A percentile compares a stretch with the other conserved stretches of the same genome.
These are phyloP conservation scores for Bradypodion ventrale DNA, from an alignment of 2,797 vertebrate species.

Conservation along the genomic window DNA sequence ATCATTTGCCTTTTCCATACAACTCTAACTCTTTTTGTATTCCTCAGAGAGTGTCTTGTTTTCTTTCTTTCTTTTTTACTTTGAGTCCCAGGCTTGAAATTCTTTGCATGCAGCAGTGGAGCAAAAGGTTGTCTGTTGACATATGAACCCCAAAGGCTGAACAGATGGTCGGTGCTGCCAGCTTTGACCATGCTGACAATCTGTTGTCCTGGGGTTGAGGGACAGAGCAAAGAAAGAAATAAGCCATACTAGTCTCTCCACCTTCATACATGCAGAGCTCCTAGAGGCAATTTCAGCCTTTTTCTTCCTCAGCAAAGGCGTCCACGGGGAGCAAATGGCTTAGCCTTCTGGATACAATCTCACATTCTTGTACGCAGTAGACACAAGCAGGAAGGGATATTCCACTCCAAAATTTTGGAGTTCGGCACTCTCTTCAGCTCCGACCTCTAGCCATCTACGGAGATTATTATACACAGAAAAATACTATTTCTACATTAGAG, in stretches of 20 bases:
- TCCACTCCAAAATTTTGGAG: no score
- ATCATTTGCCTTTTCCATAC: not conserved
- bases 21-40: no score
- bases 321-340: not conserved
- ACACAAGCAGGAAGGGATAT: no score
- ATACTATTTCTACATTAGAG: not conserved
- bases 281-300: not conserved
- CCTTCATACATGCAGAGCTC: no score
- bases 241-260: not conserved
- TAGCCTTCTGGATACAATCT: not conserved
- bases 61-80: not conserved
- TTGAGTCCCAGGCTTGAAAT: not conserved
- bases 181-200: not conserved
- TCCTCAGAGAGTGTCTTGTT: not conserved
- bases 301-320: not conserved
- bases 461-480: not conserved
- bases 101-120: not conserved
- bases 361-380: not conserved
- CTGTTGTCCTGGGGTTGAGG: not conserved
- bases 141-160: not conserved
- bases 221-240: not conserved
- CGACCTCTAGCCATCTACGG: no score
- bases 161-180: constrained; percentile 3
- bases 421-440: no score
- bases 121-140: not conserved